These are phyloP conservation scores for Medauroidea extradentata DNA, from an alignment of 1,140 invertebrate species.

Conservation along the genomic window DNA sequence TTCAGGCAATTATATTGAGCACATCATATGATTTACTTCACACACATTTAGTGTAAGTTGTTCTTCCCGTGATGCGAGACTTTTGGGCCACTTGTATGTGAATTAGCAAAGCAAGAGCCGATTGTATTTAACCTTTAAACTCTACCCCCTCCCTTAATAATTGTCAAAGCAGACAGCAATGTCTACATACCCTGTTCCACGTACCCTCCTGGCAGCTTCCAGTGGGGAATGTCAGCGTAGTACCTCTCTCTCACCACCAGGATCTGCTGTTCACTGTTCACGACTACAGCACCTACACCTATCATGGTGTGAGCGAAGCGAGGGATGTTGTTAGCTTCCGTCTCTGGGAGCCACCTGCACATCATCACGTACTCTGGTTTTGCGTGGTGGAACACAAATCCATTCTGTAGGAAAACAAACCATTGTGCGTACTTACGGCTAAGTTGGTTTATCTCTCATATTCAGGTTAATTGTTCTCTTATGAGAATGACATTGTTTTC, in stretches of 20 bases:
- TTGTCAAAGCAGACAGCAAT: too few relatives aligned
- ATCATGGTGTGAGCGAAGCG: constrained; percentile 79
- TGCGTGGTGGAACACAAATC: constrained; percentile 85
- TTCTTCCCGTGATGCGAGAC: too few relatives aligned
- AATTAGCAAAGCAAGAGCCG: too few relatives aligned
- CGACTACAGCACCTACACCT: constrained; percentile 82
- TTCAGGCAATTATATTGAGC: too few relatives aligned
- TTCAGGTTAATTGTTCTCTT: too few relatives aligned
- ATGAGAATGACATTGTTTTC: too few relatives aligned
- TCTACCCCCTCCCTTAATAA: too few relatives aligned
- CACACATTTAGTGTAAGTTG: too few relatives aligned
- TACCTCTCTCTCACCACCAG: constrained; percentile 76
- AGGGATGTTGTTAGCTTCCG: constrained; percentile 65
- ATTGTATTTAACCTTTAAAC: too few relatives aligned
- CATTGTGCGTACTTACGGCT: constrained; percentile 1
- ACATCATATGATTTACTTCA: too few relatives aligned
- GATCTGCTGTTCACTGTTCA: constrained; percentile 69
- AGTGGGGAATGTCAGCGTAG: constrained; percentile 50
- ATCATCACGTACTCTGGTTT: constrained; percentile 71
- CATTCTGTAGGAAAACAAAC: constrained; percentile 49
- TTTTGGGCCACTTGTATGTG: too few relatives aligned
- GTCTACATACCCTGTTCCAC: constrained; percentile 82
- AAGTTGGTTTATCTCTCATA: too few relatives aligned
- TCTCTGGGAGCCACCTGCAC: constrained; percentile 69
- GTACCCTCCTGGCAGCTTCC: constrained; percentile 91